phyloP scores from a whole-genome alignment of 2,888 invertebrate species.

The Clostera curtula region DNA sequence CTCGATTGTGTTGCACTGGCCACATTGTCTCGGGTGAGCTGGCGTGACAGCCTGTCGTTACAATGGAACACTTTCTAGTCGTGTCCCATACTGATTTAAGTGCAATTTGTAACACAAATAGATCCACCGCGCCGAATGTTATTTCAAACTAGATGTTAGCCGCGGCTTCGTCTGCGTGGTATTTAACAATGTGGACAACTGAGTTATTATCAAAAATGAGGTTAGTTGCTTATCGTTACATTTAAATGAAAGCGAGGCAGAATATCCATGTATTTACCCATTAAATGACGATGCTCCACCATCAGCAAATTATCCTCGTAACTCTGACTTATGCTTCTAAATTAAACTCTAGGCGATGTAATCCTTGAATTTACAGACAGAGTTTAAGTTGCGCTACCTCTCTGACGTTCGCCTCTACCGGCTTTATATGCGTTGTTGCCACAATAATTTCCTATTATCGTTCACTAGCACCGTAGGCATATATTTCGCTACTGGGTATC shows the following conservation, averaged over 20 bases:
- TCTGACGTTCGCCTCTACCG: conserved; percentile 16
- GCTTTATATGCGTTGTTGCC: conserved; percentile 30
- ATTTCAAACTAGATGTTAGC: too few relatives aligned
- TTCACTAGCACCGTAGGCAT: conserved; percentile 37
- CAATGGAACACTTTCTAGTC: conserved; percentile 50
- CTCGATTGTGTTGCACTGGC: conserved; percentile 47
- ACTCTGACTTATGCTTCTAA: conserved; percentile 14
- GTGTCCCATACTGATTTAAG: conserved; percentile 35
- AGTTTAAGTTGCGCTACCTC: conserved; percentile 11
- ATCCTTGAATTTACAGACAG: conserved; percentile 15
- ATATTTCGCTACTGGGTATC: conserved; percentile 57
- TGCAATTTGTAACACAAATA: conserved; percentile 34
- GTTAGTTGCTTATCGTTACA: too few relatives aligned
- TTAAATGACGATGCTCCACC: too few relatives aligned
- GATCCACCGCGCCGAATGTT: conserved; percentile 18
- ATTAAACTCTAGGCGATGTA: conserved; percentile 12
- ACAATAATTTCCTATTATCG: conserved; percentile 55
- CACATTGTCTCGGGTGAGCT: conserved; percentile 40
- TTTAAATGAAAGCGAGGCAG: too few relatives aligned
- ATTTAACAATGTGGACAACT: too few relatives aligned
- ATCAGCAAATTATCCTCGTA: too few relatives aligned
- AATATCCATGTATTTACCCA: too few relatives aligned
- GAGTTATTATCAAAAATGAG: too few relatives aligned
- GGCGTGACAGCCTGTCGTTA: conserved; percentile 56
- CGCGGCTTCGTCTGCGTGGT: too few relatives aligned